A percentile compares a stretch with the other conserved stretches of the same genome.
Evolutionary conservation across 2,888 invertebrate species (phyloP).

Genomic region (Vandiemenella viatica): DNA sequence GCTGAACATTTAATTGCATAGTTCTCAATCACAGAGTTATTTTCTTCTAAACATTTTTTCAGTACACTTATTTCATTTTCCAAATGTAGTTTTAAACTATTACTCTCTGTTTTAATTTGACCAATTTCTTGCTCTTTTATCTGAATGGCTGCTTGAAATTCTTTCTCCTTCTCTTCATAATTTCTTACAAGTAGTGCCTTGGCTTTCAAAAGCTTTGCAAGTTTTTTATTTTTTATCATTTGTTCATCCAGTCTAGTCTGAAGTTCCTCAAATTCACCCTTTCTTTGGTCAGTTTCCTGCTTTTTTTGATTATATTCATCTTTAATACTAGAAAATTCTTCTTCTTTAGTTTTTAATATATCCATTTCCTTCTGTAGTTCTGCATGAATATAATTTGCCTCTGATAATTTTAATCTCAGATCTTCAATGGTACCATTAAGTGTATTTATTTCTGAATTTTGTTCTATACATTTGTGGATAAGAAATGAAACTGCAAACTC

Average conservation of each 20-base stretch:
- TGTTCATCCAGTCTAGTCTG: conserved; percentile 52
- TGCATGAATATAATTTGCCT: too few relatives aligned
- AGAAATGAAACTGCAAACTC: too few relatives aligned
- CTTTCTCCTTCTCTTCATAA: conserved; percentile 12
- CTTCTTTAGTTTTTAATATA: too few relatives aligned
- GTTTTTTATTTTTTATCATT: conserved; percentile 62
- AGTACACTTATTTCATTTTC: background rate
- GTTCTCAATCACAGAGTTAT: background rate
- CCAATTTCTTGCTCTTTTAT: conserved; percentile 21
- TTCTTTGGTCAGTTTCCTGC: too few relatives aligned
- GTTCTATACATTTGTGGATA: too few relatives aligned
- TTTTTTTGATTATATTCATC: too few relatives aligned
- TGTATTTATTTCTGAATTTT: too few relatives aligned
- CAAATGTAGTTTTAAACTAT: background rate
- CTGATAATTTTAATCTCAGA: too few relatives aligned
- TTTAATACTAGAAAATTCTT: too few relatives aligned
- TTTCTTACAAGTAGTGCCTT: conserved; percentile 41
- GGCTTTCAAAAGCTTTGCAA: conserved; percentile 60
- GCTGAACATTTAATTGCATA: background rate
- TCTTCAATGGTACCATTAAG: too few relatives aligned
- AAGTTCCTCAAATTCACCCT: conserved; percentile 30
- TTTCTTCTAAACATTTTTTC: background rate
- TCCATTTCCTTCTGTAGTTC: too few relatives aligned
- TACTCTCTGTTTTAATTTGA: background rate
- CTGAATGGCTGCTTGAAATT: conserved; percentile 6